Base-by-base conservation (phyloP, 2,888 invertebrate species). In the Axea sp. region DNA sequence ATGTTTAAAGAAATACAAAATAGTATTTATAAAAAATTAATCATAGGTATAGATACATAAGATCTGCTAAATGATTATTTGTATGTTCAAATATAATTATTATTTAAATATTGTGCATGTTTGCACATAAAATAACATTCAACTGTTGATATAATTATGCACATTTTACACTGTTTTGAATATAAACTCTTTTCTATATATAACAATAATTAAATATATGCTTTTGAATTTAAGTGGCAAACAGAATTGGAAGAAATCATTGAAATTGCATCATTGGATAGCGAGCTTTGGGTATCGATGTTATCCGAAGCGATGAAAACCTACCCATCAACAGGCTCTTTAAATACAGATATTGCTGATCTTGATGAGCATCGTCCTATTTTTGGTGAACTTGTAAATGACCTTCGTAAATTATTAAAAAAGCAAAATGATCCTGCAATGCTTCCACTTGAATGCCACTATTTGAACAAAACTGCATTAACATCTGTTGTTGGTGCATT, bases 271-370 rank as follows among this genome's bases (percentile, higher is more conserved):
- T 93, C 94, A 1, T 90, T 94, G 81, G 98, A 98, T 89, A 95
- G 96, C 5, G 98, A 99, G 87, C 91, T 97, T 80, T 98, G 98
- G 98, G 98, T 98, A 24, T 95, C 97, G 2, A 97, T 97, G 96
- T 89, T 98, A 77, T 97, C 96, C 1, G 98, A 98, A 89, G 95
- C 96, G 76, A 93, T 98, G 89, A 96, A 96, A 86, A 96, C 96
- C 0, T 96, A 95, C 86, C 98, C 98, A 0, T 92, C 95, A 0
- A 93, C 94, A 0, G 96, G 97, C 17, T 94, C 95, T 24, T 91
- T 98, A 60, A 97, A 97, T 86, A 94, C 96, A 26, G 95, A 96
- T 88, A 93, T 97, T 82, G 90, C 93, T 45, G 95, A 96, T 87
- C 92, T 95, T 77, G 96, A 97, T 80, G 96, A 96, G 84, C 96